phyloP scores from a whole-genome alignment of 2,113 vertebrate genomes.

The Eretmochelys imbricata region DNA sequence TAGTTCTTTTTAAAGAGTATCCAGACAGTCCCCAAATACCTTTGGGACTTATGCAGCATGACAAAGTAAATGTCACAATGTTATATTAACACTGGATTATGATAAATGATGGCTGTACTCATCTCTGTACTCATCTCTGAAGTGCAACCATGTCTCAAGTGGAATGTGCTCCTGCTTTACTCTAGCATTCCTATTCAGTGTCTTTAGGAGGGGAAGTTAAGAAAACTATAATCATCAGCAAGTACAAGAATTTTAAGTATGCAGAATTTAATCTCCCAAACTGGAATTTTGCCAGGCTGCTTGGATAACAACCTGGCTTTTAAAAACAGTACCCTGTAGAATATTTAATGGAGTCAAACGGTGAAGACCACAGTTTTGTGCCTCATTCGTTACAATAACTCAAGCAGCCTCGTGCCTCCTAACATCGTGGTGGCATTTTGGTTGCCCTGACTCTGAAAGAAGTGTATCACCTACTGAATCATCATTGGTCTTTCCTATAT shows the following conservation, averaged over 20 bases:
- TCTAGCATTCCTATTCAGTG: not conserved
- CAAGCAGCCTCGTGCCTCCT: rapidly evolving
- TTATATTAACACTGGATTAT: not conserved
- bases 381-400: not conserved
- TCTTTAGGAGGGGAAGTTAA: not conserved
- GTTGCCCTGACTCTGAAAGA: not conserved
- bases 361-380: not conserved
- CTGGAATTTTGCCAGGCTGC: not conserved
- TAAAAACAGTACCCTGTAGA: not conserved
- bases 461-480: not conserved
- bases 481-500: not conserved
- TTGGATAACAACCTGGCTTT: not conserved
- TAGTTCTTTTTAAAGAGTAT: constrained; percentile 23
- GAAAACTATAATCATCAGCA: not conserved
- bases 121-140: not conserved
- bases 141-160: not conserved
- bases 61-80: not conserved
- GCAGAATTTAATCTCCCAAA: not conserved
- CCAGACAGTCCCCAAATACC: not conserved
- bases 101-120: not conserved
- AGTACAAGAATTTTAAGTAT: not conserved
- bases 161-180: not conserved
- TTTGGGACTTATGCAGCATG: not conserved
- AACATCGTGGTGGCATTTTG: not conserved
- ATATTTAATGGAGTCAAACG: not conserved